phyloP scores from a whole-genome alignment of 30 jellyfish, hydroid and myxozoan species.

The Nemopilema nomurai region DNA sequence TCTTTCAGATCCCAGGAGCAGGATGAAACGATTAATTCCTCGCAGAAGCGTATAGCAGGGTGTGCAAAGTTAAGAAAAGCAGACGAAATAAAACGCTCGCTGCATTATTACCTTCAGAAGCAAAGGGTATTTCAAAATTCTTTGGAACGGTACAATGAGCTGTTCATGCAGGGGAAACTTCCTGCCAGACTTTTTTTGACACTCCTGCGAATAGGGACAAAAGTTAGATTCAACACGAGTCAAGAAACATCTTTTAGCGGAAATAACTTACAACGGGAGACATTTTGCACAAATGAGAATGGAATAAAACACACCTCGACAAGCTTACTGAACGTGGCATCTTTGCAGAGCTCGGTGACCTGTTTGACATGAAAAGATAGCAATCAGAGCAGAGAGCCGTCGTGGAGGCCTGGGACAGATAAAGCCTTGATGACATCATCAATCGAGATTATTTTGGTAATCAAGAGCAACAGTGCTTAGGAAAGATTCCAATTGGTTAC shows the following conservation, averaged over 20 bases:
- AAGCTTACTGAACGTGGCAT: constrained; percentile 56
- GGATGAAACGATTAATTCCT: too few species aligned
- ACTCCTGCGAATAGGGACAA: constrained; percentile 46
- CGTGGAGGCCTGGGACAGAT: too few species aligned
- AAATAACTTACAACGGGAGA: not conserved
- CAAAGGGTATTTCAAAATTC: constrained; percentile 90
- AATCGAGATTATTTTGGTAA: too few species aligned
- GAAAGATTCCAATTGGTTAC: too few species aligned
- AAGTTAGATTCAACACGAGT: not conserved
- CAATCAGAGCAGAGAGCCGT: not conserved
- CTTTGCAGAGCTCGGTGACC: constrained; percentile 84
- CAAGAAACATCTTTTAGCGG: too few species aligned
- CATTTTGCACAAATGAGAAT: too few species aligned
- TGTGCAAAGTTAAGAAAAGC: too few species aligned
- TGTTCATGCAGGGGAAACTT: constrained; percentile 94
- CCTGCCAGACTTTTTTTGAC: constrained; percentile 82
- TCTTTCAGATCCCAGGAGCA: too few species aligned
- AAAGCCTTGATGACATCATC: too few species aligned
- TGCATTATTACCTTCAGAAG: constrained; percentile 74
- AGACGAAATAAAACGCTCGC: too few species aligned
- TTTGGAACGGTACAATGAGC: constrained; percentile 94
- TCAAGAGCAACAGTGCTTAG: too few species aligned
- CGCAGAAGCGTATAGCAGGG: too few species aligned
- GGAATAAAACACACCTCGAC: constrained; percentile 72
- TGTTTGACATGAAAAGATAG: not conserved